Base-by-base conservation (phyloP, 1,140 invertebrate species). In the Trichonephila inaurata region DNA sequence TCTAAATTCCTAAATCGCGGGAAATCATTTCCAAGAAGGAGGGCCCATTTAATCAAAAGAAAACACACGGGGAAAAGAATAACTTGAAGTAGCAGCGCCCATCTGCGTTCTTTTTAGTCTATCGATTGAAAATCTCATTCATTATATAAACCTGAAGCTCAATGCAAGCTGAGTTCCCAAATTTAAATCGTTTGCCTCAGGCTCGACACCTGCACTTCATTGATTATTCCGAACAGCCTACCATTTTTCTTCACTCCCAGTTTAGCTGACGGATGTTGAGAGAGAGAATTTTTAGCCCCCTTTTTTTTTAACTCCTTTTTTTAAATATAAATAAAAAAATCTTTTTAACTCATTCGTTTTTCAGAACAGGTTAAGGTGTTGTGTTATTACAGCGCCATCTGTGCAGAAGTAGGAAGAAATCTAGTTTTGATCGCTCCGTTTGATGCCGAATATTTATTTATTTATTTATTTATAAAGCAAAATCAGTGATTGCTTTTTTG, bases 131-230 rank as follows among this genome's bases (percentile, higher is more conserved):
- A 51, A 69, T 69, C 82, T 24, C 62, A 85, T 85, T 92, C 90
- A 92, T 92, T 92, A 92, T 44, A 85, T 44, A 62, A 91, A 62
- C 90, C 40, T 19, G 81, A 91, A 81, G 77, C 18, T 64, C 85
- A 24, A 62, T 81, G 24, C 90, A 92, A 92, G 90, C 90, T 92
- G 90, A 85, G 77, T 61, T 51, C 61, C 81, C n/a, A 69, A 92
- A 92, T 64, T 92, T 92, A 64, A 92, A 92, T 64, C 62, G 60
- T 21, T 61, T 40, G 77, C 90, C 60, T 21, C 77, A n/a, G 62
- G 90, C 90, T 40, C 82, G 90, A 92, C 90, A 92, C 90, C 90
- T 92, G 90, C 90, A 92, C 82, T 64, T 69, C 90, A 92, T 92
- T 92, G 90, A 92, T 92, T 92, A 92, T 92, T 92, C 77, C 51